phyloP scores from a whole-genome alignment of 1,140 invertebrate genomes.

The Brachionus rotundiformis region DNA sequence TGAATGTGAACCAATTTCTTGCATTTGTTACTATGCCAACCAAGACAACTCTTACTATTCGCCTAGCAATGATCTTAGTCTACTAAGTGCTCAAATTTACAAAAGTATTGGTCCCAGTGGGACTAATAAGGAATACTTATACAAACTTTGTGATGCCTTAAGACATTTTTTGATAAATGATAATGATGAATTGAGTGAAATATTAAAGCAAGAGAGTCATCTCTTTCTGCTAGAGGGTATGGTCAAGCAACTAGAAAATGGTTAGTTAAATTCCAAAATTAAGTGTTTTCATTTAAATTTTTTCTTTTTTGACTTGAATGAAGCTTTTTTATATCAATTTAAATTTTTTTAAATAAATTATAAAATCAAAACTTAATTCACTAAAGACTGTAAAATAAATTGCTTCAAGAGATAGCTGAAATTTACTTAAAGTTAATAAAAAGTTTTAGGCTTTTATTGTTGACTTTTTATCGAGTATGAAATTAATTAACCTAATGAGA shows the following conservation, averaged over 20 bases:
- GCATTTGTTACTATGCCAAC: constrained; percentile 39
- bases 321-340: too few species aligned
- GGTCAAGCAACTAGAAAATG: constrained; percentile 6
- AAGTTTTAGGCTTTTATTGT: too few species aligned
- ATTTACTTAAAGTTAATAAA: too few species aligned
- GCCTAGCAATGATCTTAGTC: background rate
- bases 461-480: too few species aligned
- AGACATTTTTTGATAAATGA: background rate
- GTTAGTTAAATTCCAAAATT: background rate
- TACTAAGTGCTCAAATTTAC: constrained; percentile 16
- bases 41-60: constrained; percentile 47
- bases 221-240: background rate
- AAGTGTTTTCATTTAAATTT: background rate
- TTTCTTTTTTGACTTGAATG: too few species aligned
- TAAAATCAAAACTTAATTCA: too few species aligned
- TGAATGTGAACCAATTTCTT: background rate
- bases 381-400: too few species aligned
- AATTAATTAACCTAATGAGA: too few species aligned
- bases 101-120: constrained; percentile 46
- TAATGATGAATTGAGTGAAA: background rate
- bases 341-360: too few species aligned
- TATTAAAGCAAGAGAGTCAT: background rate
- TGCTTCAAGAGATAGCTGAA: too few species aligned
- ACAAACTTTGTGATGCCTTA: constrained; percentile 6
- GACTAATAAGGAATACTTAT: constrained; percentile 47